Evolutionary conservation across 2,113 vertebrate genomes (phyloP).

Genomic region (Brachyistius frenatus): DNA sequence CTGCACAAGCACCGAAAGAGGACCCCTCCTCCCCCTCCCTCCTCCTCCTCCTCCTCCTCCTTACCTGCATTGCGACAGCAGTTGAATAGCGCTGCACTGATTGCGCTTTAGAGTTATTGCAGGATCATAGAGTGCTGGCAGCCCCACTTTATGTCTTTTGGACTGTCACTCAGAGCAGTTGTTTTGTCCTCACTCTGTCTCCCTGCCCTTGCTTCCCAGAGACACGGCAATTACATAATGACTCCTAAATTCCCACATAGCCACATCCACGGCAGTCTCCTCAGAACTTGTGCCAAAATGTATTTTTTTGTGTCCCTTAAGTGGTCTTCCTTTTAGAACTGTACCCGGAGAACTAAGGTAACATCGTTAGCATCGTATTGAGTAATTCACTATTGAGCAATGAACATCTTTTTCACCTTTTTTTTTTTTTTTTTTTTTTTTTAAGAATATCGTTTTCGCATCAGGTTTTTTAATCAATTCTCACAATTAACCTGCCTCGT

Average conservation of each 20-base stretch:
- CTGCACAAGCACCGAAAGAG: conserved; percentile 71
- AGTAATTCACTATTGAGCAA: conserved; percentile 21
- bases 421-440: conserved; percentile 2
- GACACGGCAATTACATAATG: conserved; percentile 67
- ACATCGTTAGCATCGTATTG: conserved; percentile 5
- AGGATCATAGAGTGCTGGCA: conserved; percentile 60
- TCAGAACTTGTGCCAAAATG: conserved; percentile 6
- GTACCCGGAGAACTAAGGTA: neutral
- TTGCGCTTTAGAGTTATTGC: conserved; percentile 70
- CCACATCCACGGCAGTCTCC: conserved; percentile 37
- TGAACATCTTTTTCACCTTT: conserved; percentile 33
- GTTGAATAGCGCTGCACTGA: conserved; percentile 43
- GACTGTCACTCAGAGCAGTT: conserved; percentile 65
- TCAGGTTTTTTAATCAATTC: conserved; percentile 48
- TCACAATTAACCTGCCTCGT: conserved; percentile 72
- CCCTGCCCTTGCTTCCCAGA: conserved; percentile 55
- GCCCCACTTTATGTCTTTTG: conserved; percentile 62
- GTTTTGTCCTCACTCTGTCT: conserved; percentile 58
- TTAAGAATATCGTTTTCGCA: conserved; percentile 49
- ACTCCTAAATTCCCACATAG: conserved; percentile 57
- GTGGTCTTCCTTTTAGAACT: conserved; percentile 12
- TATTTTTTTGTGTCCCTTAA: conserved; percentile 20
- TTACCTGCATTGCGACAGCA: conserved; percentile 64
- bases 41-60: conserved; percentile 20
- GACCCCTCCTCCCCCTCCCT: conserved; percentile 21